Evolutionary conservation across 2,888 invertebrate genomes (phyloP), one percentile per base, ranked within the genome.

Genomic region (Papilio elwesi): DNA sequence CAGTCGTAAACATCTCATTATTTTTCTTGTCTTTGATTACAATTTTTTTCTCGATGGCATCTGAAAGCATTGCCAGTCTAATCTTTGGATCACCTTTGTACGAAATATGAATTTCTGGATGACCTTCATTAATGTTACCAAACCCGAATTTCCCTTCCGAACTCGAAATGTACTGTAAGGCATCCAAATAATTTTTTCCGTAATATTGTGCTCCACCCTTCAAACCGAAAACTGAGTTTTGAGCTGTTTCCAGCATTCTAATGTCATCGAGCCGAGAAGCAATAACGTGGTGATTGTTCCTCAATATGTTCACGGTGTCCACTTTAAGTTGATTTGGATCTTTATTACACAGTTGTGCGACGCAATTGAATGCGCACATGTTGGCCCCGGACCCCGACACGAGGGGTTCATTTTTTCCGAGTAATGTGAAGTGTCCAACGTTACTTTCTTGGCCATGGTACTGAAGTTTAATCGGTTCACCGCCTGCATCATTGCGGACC

Each of bases 361-460:
- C 51, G 11, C 66, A 69, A 55, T 74, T 74, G 15, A 72, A 74
- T 51, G 70, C 59, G 43, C 74, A 74, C 74, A 74, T 74, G 26
- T 74, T 74, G 5, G 63, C 51, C 2, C 53, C 66, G 36, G 51
- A 16, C n/a, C 74, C 59, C 67, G 49, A 6, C 9, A 8, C 26
- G 8, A 38, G 8, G 6, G 74, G 70, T 67, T 74, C 75, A 12
- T 15, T 48, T 53, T 72, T 63, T 63, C 72, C 75, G 9, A 66
- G 47, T 13, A 74, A 15, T 48, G 75, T 76, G 55, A 68, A 74
- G 62, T 76, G 74, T 15, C 74, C 74, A 15, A 48, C 49, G 13
- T 48, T 64, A 57, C 68, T 47, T 51, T 65, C 55, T 57, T 57
- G 51, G n/a, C 51, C 55, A 36, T 75, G 74, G 53, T 75, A 72